A percentile compares a stretch with the other conserved stretches of the same genome.
Evolutionary conservation across 2,113 vertebrate genomes (phyloP).

Genomic region (Pseudorhombus dupliciocellatus): DNA sequence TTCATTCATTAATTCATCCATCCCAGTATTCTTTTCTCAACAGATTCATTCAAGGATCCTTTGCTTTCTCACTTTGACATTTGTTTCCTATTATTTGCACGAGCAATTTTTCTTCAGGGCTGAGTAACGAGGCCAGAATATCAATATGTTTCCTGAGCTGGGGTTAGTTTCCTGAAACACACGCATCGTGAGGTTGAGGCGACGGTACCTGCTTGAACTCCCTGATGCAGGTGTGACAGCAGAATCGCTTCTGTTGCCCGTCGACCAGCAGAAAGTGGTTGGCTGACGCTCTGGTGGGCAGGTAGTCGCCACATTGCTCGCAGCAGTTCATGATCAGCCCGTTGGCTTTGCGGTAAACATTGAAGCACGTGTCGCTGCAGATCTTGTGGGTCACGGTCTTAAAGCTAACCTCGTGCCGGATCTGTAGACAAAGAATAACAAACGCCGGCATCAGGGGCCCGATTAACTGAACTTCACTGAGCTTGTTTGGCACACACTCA

Average conservation of each 20-base stretch:
- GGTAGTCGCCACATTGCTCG: constrained; percentile 97
- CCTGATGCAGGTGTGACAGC: constrained; percentile 94
- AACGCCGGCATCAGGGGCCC: neutral
- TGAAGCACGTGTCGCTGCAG: constrained; percentile 97
- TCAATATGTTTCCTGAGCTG: neutral
- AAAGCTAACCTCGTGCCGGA: constrained; percentile 99
- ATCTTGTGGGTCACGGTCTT: constrained; percentile 99
- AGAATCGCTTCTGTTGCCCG: constrained; percentile 98
- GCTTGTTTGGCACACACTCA: neutral
- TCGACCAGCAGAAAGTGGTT: constrained; percentile 94
- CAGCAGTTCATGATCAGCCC: constrained; percentile 99
- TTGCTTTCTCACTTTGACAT: neutral
- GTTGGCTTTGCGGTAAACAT: constrained; percentile 96
- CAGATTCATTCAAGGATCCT: no score
- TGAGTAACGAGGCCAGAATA: no score
- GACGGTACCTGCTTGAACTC: constrained; percentile 95
- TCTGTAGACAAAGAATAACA: constrained; percentile 77
- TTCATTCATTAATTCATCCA: neutral
- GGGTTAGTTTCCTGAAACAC: neutral
- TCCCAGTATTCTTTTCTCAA: no score
- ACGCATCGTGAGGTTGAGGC: neutral
- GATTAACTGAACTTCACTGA: neutral
- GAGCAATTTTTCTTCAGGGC: no score
- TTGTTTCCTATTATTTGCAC: neutral
- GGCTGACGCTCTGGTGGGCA: constrained; percentile 92